Evolutionary conservation across 53 echinoderm and acorn worm species (phyloP).

Genomic region (Arbacia lixula): DNA sequence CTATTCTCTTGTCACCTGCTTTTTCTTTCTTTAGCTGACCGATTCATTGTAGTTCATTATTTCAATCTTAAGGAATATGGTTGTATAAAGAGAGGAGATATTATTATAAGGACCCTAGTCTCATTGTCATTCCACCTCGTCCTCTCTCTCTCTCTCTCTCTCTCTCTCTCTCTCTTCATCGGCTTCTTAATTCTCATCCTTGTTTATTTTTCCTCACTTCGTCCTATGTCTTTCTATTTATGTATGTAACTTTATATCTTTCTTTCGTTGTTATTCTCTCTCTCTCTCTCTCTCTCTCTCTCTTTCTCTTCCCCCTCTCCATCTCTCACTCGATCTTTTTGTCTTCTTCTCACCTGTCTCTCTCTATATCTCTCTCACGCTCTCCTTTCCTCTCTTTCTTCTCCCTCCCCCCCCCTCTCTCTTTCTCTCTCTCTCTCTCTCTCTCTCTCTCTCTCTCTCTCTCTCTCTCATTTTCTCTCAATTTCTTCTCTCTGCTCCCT

Average conservation of each 20-base stretch:
- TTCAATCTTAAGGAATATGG: too few species aligned
- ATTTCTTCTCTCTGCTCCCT: not conserved
- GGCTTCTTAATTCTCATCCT: not conserved
- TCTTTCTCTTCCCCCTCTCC: not conserved
- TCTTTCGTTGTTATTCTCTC: not conserved
- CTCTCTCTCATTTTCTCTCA: not conserved
- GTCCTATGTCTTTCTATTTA: not conserved
- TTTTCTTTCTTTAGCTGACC: too few species aligned
- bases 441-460: not conserved
- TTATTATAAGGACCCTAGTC: too few species aligned
- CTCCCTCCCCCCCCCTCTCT: not conserved
- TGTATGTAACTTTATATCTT: not conserved
- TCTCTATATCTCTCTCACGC: not conserved
- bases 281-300: not conserved
- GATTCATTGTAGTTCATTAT: too few species aligned
- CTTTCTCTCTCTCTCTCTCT: not conserved
- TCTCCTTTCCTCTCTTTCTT: not conserved
- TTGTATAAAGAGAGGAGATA: too few species aligned
- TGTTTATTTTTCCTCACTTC: not conserved
- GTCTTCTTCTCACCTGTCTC: not conserved
- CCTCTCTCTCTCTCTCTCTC: too few species aligned
- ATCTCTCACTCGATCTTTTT: not conserved
- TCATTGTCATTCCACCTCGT: too few species aligned
- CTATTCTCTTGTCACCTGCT: too few species aligned
- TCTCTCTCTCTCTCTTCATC: too few species aligned